phyloP scores from a whole-genome alignment of 2,797 vertebrate species.

The Chelon auratus region DNA sequence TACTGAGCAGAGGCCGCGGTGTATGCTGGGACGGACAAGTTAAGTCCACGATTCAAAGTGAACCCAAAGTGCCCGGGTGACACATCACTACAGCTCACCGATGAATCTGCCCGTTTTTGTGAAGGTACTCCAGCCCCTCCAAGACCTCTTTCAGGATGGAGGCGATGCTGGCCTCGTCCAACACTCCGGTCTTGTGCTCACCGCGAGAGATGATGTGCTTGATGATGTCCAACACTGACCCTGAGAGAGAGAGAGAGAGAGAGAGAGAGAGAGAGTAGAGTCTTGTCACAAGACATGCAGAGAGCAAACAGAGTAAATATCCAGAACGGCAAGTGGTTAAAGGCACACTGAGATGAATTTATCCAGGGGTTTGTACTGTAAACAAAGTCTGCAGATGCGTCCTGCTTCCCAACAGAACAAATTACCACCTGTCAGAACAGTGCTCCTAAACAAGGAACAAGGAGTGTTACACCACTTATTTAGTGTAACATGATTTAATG shows the following conservation, averaged over 20 bases:
- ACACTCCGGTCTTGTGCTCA: conserved; percentile 93
- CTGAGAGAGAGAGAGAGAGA: conserved; percentile 68
- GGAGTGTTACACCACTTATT: not conserved
- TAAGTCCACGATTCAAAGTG: not conserved
- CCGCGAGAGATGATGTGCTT: conserved; percentile 94
- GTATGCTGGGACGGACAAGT: not conserved
- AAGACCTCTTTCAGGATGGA: conserved; percentile 93
- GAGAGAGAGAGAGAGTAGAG: not conserved
- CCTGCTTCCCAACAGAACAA: conserved; percentile 7
- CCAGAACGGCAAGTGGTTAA: not conserved
- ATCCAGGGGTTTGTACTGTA: not conserved
- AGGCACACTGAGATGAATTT: not conserved
- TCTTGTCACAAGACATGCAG: conserved; percentile 33
- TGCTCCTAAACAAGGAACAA: not conserved
- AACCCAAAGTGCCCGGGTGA: not conserved
- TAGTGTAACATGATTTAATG: not conserved
- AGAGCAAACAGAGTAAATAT: not conserved
- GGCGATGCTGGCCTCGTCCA: conserved; percentile 94
- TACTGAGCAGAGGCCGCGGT: conserved; percentile 2
- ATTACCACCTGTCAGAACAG: not conserved
- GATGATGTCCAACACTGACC: conserved; percentile 96
- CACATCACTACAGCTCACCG: conserved; percentile 80
- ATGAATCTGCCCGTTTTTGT: conserved; percentile 97
- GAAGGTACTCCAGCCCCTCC: conserved; percentile 94
- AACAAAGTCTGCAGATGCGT: not conserved